phyloP scores from a whole-genome alignment of 1,140 invertebrate species.

The Leguminivora glycinivorella region DNA sequence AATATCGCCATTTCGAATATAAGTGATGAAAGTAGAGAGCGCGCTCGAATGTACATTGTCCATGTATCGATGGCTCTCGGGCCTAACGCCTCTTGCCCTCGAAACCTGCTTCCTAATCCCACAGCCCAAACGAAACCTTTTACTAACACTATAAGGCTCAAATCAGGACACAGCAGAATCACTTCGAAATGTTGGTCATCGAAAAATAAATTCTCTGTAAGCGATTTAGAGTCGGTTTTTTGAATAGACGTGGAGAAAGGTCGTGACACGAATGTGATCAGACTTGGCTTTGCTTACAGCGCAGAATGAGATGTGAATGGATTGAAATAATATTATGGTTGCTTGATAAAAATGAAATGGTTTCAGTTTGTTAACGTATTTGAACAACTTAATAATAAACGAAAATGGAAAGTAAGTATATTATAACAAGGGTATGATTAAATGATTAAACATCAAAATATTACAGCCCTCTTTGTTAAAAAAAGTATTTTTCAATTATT shows the following conservation, averaged over 20 bases:
- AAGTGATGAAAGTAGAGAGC: constrained; percentile 19
- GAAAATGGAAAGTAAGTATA: background rate
- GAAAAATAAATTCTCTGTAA: background rate
- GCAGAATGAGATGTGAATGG: constrained; percentile 20
- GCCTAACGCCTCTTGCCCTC: constrained; percentile 24
- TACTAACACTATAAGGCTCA: background rate
- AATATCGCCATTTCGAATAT: constrained; percentile 24
- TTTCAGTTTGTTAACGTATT: background rate
- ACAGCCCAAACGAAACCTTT: background rate
- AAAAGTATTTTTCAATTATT: too few species aligned
- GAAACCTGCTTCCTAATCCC: constrained; percentile 14
- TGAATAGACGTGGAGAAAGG: background rate
- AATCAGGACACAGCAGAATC: background rate
- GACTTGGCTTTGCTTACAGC: background rate
- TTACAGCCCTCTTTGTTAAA: too few species aligned
- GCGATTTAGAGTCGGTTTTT: background rate
- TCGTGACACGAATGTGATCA: constrained; percentile 3
- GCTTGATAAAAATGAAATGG: background rate
- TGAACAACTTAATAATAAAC: background rate
- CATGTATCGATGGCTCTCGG: constrained; percentile 18
- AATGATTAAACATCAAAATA: too few species aligned
- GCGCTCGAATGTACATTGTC: constrained; percentile 19
- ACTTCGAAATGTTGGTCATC: background rate
- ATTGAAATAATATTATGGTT: constrained; percentile 13
- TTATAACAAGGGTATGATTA: background rate